Evolutionary conservation across 2,113 vertebrate genomes (phyloP).

Genomic region (Eulemur rufifrons): DNA sequence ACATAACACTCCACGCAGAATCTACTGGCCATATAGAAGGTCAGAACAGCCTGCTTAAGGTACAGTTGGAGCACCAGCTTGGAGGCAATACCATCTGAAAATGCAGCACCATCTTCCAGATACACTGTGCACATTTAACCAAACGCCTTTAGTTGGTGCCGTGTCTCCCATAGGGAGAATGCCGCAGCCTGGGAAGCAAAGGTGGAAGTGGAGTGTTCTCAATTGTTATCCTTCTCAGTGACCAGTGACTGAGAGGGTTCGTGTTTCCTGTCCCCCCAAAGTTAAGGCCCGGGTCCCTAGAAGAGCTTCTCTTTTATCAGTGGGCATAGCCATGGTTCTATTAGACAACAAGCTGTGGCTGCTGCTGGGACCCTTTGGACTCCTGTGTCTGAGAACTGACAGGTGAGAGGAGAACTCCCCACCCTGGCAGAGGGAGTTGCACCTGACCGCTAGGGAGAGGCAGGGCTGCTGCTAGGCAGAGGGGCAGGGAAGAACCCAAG

Average conservation of each 20-base stretch:
- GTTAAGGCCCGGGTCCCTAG: neutral
- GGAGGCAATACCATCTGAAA: neutral
- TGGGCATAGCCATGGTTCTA: neutral
- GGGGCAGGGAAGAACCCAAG: neutral
- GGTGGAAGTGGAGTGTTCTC: neutral
- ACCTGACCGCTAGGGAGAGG: neutral
- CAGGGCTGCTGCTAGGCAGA: neutral
- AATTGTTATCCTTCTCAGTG: neutral
- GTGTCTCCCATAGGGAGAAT: neutral
- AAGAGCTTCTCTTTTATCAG: neutral
- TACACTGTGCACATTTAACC: neutral
- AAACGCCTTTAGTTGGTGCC: neutral
- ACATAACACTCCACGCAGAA: neutral
- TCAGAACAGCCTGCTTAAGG: neutral
- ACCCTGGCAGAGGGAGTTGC: neutral
- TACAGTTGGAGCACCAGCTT: neutral
- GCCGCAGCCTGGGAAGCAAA: neutral
- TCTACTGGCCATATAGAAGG: neutral
- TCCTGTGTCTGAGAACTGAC: neutral
- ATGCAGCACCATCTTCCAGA: too few relatives aligned
- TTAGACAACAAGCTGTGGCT: neutral
- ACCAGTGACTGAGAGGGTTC: neutral
- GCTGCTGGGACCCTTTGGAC: neutral
- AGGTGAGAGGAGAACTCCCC: neutral
- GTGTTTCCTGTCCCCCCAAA: neutral